Base-by-base conservation (phyloP, 2,888 invertebrate genomes). In the Chrysina gloriosa region DNA sequence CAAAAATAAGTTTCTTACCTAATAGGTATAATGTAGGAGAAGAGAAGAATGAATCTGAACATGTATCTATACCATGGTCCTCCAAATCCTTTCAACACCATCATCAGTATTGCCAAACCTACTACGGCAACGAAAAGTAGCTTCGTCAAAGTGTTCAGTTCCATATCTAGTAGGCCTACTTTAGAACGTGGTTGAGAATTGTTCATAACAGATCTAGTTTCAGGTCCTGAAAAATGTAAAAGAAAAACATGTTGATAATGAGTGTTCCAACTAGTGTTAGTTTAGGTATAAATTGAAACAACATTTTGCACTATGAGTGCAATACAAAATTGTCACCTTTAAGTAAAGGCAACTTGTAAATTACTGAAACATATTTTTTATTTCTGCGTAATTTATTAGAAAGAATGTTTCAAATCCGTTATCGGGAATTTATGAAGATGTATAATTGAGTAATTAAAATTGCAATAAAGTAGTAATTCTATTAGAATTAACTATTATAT, bases 11-110 rank as follows among this genome's bases (percentile, higher is more conserved):
- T n/a, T n/a, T 45, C 84, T 85, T 77, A 92, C 91, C 94, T 95
- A 76, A 99, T 97, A 11, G 99, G 99, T 79, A 99, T 98, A 77
- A 99, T 99, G 84, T 99, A 99, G 0, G 99, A 99, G 85, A 99
- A 99, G 14, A 99, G 88, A 45, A 99, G 87, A 63, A 99, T 91
- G 80, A 99, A 99, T 78, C 99, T 88, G 85, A 98, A 97, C 87
- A 98, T 89, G 83, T 99, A 98, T 76, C 94, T 84, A 81, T 95
- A 97, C 98, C 98, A 98, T 6, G 96, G 96, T 0, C 98, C 98
- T 69, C 89, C 91, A 83, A 97, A 98, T 5, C 98, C 98, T 85
- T 99, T 99, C 65, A 99, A 86, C 70, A 92, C 90, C 87, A 99
- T 98, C 93, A 99, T 95, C 11, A 97, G 92, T 71, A 98, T 85